phyloP scores from a whole-genome alignment of 2,888 invertebrate genomes.

The Drosophila falleni region DNA sequence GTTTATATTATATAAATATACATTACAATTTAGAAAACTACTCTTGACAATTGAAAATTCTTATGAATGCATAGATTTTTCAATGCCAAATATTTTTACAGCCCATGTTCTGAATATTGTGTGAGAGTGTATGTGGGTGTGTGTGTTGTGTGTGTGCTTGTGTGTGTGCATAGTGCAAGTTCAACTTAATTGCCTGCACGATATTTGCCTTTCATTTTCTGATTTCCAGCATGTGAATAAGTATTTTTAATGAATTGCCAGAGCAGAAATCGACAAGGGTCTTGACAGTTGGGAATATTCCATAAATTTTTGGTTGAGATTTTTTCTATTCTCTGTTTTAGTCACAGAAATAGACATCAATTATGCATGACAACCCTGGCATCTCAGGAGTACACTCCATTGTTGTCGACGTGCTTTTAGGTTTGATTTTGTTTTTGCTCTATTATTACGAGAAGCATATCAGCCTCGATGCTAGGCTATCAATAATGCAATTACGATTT shows the following conservation, averaged over 20 bases:
- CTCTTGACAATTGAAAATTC: conserved; percentile 28
- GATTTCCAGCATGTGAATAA: conserved; percentile 52
- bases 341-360: conserved; percentile 45
- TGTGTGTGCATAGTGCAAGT: conserved; percentile 27
- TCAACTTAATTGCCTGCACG: conserved; percentile 64
- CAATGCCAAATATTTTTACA: conserved; percentile 27
- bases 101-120: conserved; percentile 3
- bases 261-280: conserved; percentile 14
- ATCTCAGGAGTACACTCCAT: conserved; percentile 18
- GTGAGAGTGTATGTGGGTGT: background rate
- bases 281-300: conserved; percentile 47
- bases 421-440: conserved; percentile 10
- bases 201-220: conserved; percentile 62
- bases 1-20: conserved; percentile 29
- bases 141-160: background rate
- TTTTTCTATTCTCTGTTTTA: conserved; percentile 17
- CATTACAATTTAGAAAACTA: conserved; percentile 11
- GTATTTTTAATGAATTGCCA: conserved; percentile 60
- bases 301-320: conserved; percentile 30
- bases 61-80: conserved; percentile 36
- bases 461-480: conserved; percentile 40
- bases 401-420: conserved; percentile 39
- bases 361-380: conserved; percentile 66
- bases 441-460: conserved; percentile 19
- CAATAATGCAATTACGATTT: conserved; percentile 62